A percentile compares a stretch with the other conserved stretches of the same genome.
These are phyloP conservation scores for Hippocampus mohnikei DNA, from an alignment of 2,113 vertebrate species.

Conservation along the genomic window DNA sequence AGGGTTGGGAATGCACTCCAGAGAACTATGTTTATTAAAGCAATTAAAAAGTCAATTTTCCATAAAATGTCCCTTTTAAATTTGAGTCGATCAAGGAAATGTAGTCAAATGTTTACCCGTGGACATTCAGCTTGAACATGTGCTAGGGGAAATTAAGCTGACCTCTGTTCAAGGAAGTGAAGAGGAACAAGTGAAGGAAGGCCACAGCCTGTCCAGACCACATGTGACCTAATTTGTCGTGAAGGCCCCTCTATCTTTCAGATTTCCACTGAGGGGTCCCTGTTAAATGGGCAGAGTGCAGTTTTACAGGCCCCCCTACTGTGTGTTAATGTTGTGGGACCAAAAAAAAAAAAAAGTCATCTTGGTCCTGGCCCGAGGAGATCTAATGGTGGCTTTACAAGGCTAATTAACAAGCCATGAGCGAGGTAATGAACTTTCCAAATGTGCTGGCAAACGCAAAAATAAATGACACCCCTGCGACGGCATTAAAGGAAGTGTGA, in stretches of 20 bases:
- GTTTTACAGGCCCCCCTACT: conserved; percentile 57
- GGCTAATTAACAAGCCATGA: conserved; percentile 77
- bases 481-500: conserved; percentile 68
- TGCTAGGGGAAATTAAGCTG: conserved; percentile 43
- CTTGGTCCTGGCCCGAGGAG: conserved; percentile 61
- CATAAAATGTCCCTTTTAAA: neutral
- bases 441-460: conserved; percentile 71
- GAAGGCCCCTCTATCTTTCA: conserved; percentile 35
- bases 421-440: conserved; percentile 74
- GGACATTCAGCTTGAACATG: conserved; percentile 42
- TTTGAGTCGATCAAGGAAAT: neutral
- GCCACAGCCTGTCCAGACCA: conserved; percentile 7
- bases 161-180: conserved; percentile 27
- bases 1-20: neutral
- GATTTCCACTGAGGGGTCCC: conserved; percentile 47
- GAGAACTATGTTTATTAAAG: neutral
- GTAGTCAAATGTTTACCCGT: conserved; percentile 8
- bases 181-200: conserved; percentile 38
- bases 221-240: conserved; percentile 18
- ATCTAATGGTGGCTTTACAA: conserved; percentile 72
- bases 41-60: neutral
- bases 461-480: conserved; percentile 71
- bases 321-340: conserved; percentile 69
- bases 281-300: conserved; percentile 44
- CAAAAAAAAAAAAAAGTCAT: conserved; percentile 49